These are phyloP conservation scores for Microctonus hyperodae DNA, from an alignment of 2,888 invertebrate genomes.

Conservation along the genomic window DNA sequence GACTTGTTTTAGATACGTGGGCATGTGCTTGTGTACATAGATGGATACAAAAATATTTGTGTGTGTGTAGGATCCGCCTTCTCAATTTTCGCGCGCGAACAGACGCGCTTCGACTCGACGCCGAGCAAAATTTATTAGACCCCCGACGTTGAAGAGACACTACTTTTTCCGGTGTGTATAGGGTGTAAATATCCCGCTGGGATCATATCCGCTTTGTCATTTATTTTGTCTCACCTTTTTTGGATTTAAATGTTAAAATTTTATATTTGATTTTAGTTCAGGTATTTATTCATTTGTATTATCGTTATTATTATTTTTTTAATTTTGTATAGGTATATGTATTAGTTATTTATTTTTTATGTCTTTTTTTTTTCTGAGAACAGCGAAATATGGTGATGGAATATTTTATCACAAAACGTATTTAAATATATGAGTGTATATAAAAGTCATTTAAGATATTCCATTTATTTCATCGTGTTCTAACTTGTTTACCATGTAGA, in stretches of 20 bases:
- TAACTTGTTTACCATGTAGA: constrained; percentile 17
- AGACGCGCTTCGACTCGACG: constrained; percentile 14
- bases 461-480: constrained; percentile 15
- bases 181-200: constrained; percentile 31
- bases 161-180: constrained; percentile 6
- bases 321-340: neutral
- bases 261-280: too few relatives aligned
- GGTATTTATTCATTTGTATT: neutral
- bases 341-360: neutral
- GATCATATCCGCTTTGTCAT: constrained; percentile 30
- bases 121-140: constrained; percentile 16
- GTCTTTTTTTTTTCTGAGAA: neutral
- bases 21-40: neutral
- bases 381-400: neutral
- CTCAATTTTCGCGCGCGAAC: constrained; percentile 23
- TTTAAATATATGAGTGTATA: constrained; percentile 1
- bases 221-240: constrained; percentile 19
- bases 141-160: constrained; percentile 24
- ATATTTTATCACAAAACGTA: neutral
- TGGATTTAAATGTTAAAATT: too few relatives aligned
- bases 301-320: neutral
- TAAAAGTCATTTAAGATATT: constrained; percentile 6
- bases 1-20: neutral
- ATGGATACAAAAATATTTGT: neutral
- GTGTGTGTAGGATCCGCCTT: constrained; percentile 15